These are phyloP conservation scores for Turnix velox DNA, from an alignment of 2,113 vertebrate genomes.

Conservation along the genomic window DNA sequence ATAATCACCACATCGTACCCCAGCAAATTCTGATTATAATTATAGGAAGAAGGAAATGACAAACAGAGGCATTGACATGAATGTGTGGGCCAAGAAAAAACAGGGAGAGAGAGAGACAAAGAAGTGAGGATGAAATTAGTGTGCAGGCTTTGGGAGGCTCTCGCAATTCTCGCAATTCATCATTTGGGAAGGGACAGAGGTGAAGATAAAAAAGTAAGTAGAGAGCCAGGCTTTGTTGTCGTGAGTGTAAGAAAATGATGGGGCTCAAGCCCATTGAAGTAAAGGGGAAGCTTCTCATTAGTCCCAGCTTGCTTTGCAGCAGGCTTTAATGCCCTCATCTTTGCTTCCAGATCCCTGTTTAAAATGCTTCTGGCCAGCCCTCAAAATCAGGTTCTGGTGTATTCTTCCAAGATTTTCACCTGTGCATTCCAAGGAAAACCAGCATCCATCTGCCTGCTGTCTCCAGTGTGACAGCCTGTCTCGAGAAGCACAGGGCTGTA, in stretches of 20 bases:
- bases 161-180: not conserved
- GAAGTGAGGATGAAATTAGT: not conserved
- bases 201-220: not conserved
- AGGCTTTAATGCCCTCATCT: not conserved
- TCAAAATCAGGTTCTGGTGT: not conserved
- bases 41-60: not conserved
- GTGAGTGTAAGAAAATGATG: not conserved
- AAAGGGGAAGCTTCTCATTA: not conserved
- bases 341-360: not conserved
- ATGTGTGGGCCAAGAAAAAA: not conserved
- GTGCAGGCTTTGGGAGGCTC: not conserved
- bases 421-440: not conserved
- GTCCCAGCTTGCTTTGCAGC: not conserved
- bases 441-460: fast-evolving
- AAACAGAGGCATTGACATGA: not conserved
- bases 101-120: not conserved
- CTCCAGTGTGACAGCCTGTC: not conserved
- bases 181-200: not conserved
- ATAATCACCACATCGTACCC: not conserved
- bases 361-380: not conserved
- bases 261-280: fast-evolving
- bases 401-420: not conserved
- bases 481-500: not conserved
- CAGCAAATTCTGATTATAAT: not conserved
- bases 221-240: not conserved